Conservation (phyloP, 2,797 vertebrate genomes). For the Argya squamiceps region DNA sequence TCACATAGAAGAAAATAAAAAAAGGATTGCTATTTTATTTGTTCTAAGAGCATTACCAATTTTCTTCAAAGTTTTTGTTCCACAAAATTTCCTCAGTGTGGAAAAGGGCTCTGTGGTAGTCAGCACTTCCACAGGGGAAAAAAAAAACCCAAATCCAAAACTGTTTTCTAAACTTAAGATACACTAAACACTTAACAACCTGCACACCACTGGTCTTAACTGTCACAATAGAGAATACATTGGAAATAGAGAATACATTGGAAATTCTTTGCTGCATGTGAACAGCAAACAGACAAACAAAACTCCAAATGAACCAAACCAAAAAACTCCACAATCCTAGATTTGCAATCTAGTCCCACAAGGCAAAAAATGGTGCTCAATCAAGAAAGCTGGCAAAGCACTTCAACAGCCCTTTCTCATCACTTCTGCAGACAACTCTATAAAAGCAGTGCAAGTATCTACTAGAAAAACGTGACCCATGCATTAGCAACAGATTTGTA, state of each 20-base stretch:
- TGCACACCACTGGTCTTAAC: background rate
- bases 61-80: background rate
- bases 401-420: background rate
- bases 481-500: background rate
- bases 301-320: background rate
- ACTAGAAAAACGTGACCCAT: background rate
- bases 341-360: background rate
- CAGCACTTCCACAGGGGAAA: background rate
- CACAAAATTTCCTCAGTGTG: background rate
- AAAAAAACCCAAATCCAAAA: fast-evolving
- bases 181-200: background rate
- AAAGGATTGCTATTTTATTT: background rate
- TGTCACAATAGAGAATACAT: background rate
- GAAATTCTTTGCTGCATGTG: background rate
- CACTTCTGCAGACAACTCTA: background rate
- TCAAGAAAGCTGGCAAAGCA: background rate
- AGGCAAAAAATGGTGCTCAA: background rate
- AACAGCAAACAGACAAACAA: background rate
- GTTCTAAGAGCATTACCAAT: background rate
- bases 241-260: background rate
- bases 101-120: background rate
- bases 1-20: background rate
- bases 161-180: background rate
- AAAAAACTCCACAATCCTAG: background rate
- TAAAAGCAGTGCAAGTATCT: background rate